Evolutionary conservation across 2,113 vertebrate species (phyloP), one percentile per base, ranked within the genome.

Genomic region (Sinocyclocheilus maitianheensis): DNA sequence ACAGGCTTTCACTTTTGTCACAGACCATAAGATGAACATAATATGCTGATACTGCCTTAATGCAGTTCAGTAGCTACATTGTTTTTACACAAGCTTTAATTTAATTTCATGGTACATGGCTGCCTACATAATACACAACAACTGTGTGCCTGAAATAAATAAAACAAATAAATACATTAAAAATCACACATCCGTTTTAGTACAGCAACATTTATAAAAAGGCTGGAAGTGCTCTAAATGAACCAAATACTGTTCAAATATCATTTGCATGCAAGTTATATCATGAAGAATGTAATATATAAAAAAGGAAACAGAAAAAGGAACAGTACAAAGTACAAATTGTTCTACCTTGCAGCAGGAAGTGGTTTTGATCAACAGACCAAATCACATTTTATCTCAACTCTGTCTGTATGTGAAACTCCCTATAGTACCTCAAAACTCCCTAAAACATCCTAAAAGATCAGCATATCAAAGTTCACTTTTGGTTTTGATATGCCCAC

Each of bases 301-400:
- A 48, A 40, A 40, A 48, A n/a, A 5, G 4, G 24, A 53, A 53
- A 77, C 5, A 5, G 14, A 46, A 69, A 62, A 51, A 60, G 10
- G 58, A 60, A 22, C 37, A 72, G 20, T 14, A 30, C 53, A 74
- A 13, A 63, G 93, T 87, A 93, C 93, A 94, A 4, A 13, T 30
- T 94, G 94, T 95, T 93, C 93, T 88, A 51, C 3, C 5, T 53
- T n/a, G 43, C 89, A 91, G 89, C 91, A 93, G 93, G 94, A 95
- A 95, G 93, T 94, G 92, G 90, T 92, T 93, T 92, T 60, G 84
- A 85, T 90, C 89, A 93, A 86, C 81, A 91, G 89, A 91, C 89
- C 83, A 87, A 84, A 79, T 92, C 90, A 86, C 90, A 90, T 13
- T 69, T 86, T 11, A 83, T 79, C 75, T 71, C 8, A 43, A 4